phyloP scores from a whole-genome alignment of 2,888 invertebrate genomes.

The Stenichneumon culpator region DNA sequence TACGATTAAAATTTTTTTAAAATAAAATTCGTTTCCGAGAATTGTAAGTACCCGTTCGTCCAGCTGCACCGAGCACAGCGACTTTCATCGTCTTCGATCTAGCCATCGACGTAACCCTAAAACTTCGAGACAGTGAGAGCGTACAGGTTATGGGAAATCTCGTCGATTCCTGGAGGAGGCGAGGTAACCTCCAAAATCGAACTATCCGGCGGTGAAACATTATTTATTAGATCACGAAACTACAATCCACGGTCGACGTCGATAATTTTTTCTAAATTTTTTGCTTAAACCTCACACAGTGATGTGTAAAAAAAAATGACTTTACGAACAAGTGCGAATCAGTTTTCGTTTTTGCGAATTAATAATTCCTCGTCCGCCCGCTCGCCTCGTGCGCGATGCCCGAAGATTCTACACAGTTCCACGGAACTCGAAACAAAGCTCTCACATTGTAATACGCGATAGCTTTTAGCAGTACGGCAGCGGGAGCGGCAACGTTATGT shows the following conservation, averaged over 20 bases:
- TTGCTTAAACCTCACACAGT: slow-evolving; percentile 13
- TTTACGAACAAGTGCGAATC: slow-evolving; percentile 32
- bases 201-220: slow-evolving; percentile 29
- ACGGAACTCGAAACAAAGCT: slow-evolving; percentile 55
- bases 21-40: background rate
- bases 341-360: background rate
- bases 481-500: slow-evolving; percentile 20
- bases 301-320: slow-evolving; percentile 18
- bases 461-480: slow-evolving; percentile 52
- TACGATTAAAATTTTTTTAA: slow-evolving; percentile 1
- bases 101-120: slow-evolving; percentile 49
- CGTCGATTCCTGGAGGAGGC: background rate
- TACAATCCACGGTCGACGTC: slow-evolving; percentile 34
- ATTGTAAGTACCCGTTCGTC: slow-evolving; percentile 84
- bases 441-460: slow-evolving; percentile 50
- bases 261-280: slow-evolving; percentile 19
- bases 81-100: slow-evolving; percentile 85
- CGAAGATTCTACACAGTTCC: slow-evolving; percentile 36
- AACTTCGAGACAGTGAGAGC: slow-evolving; percentile 36
- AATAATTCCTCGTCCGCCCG: background rate
- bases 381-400: background rate
- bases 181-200: slow-evolving; percentile 6
- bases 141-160: background rate
- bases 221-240: background rate
- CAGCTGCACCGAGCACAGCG: slow-evolving; percentile 87